phyloP scores from a whole-genome alignment of 2,888 invertebrate species.

The Notocelia uddmanniana region DNA sequence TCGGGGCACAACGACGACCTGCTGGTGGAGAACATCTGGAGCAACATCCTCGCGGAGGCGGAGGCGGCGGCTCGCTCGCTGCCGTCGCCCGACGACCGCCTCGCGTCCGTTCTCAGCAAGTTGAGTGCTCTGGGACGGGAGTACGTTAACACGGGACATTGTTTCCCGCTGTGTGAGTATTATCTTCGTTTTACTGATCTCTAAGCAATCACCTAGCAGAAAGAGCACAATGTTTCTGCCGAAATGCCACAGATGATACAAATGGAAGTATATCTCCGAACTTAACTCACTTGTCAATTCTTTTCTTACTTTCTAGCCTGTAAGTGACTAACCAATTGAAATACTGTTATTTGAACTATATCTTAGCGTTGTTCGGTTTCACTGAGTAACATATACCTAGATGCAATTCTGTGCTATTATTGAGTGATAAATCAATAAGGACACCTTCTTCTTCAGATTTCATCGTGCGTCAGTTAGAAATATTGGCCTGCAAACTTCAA shows the following conservation, averaged over 20 bases:
- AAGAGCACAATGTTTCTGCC: too few relatives aligned
- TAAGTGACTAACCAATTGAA: slow-evolving; percentile 39
- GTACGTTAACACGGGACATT: slow-evolving; percentile 93
- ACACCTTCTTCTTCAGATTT: slow-evolving; percentile 85
- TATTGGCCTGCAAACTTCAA: slow-evolving; percentile 90
- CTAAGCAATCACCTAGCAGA: too few relatives aligned
- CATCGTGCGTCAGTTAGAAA: slow-evolving; percentile 92
- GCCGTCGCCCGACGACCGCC: slow-evolving; percentile 84
- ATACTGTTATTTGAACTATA: too few relatives aligned
- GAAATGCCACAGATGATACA: too few relatives aligned
- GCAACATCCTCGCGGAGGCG: slow-evolving; percentile 90
- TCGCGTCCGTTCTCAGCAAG: slow-evolving; percentile 90
- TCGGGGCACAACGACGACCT: slow-evolving; percentile 96
- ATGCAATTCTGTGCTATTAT: too few relatives aligned
- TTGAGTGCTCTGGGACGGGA: slow-evolving; percentile 91
- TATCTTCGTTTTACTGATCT: not conserved
- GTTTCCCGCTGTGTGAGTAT: slow-evolving; percentile 93
- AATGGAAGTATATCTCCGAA: too few relatives aligned
- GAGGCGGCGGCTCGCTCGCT: slow-evolving; percentile 76
- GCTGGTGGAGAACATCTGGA: slow-evolving; percentile 96
- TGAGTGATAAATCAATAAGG: not conserved
- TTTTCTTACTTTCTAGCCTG: slow-evolving; percentile 31
- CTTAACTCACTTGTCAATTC: too few relatives aligned
- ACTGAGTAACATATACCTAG: too few relatives aligned
- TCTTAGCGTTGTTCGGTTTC: too few relatives aligned